Base-by-base conservation (phyloP, 2,888 invertebrate genomes). In the Lithophane semibrunnea region DNA sequence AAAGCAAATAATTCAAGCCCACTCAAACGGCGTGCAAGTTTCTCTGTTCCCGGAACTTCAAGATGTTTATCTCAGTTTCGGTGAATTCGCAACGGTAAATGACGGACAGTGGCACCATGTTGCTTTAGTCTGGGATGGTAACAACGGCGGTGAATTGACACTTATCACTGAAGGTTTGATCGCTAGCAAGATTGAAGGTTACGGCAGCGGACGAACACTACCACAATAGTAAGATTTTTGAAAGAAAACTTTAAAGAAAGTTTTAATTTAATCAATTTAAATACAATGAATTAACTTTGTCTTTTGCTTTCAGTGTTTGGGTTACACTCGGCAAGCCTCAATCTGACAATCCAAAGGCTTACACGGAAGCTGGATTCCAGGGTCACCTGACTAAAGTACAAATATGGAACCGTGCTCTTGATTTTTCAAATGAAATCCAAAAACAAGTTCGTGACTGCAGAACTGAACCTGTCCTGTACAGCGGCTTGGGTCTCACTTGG, bases 31-130 rank as follows among this genome's bases (percentile, higher is more conserved):
- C n/a, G 98, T 99, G 4, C 98, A 99, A 94, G 98, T 99, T 24
- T 99, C 99, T 0, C 94, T 99, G 37, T 99, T 99, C 97, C 97
- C 98, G 52, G 98, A 99, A 91, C 95, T 98, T 16, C 98, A 98
- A 94, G 99, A 99, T 90, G 98, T 99, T 0, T 99, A 99, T 95
- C 95, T 99, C 63, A 98, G 99, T 88, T 99, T 99, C 94, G 97
- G 98, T 73, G 98, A 99, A 94, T 99, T 98, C 89, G 98, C 99
- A 1, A 99, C 99, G 0, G 98, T 99, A 37, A 99, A 99, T 91
- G 99, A 99, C 91, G 99, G 99, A 7, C 99, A 99, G 92, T 99
- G 99, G 99, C 99, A 99, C 96, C 99, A 99, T 91, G 98, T 99
- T 52, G 99, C 99, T 60, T 97, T 99, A 73, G 98, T 99, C n/a